A percentile compares a stretch with the other conserved stretches of the same genome.
These are phyloP conservation scores for Plagodis dolabraria DNA, from an alignment of 2,888 invertebrate genomes.

Conservation along the genomic window DNA sequence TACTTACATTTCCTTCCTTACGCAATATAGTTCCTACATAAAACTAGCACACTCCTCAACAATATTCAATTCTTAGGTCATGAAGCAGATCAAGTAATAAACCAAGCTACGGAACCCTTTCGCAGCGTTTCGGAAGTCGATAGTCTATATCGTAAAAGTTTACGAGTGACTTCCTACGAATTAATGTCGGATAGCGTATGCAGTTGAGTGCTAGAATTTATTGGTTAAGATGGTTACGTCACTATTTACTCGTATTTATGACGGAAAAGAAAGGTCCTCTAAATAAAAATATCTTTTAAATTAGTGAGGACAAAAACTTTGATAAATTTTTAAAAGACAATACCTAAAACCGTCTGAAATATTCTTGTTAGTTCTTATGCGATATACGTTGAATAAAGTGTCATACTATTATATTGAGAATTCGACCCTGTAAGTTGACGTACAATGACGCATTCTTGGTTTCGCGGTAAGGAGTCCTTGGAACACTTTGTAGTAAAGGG, in stretches of 20 bases:
- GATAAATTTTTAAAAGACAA: too few species aligned
- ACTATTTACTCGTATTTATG: slow-evolving; percentile 28
- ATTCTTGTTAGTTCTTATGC: too few species aligned
- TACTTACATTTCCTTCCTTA: neutral
- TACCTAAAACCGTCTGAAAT: too few species aligned
- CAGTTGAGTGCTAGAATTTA: slow-evolving; percentile 47
- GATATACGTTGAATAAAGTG: too few species aligned
- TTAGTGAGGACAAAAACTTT: too few species aligned
- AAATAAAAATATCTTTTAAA: too few species aligned
- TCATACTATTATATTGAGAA: too few species aligned
- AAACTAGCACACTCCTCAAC: slow-evolving; percentile 12
- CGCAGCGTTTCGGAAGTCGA: slow-evolving; percentile 67
- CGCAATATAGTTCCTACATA: neutral
- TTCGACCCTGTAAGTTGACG: too few species aligned
- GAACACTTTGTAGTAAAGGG: too few species aligned
- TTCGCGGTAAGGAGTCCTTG: too few species aligned
- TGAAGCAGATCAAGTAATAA: slow-evolving; percentile 31
- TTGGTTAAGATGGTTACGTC: slow-evolving; percentile 23
- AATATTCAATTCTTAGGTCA: slow-evolving; percentile 6
- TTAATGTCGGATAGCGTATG: slow-evolving; percentile 56
- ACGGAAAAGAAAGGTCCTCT: too few species aligned
- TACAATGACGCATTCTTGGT: too few species aligned
- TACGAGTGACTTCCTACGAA: slow-evolving; percentile 78
- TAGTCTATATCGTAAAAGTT: slow-evolving; percentile 78
- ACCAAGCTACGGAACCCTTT: slow-evolving; percentile 63